Base-by-base conservation (phyloP, 2,888 invertebrate species). In the Parnassius glacialis region DNA sequence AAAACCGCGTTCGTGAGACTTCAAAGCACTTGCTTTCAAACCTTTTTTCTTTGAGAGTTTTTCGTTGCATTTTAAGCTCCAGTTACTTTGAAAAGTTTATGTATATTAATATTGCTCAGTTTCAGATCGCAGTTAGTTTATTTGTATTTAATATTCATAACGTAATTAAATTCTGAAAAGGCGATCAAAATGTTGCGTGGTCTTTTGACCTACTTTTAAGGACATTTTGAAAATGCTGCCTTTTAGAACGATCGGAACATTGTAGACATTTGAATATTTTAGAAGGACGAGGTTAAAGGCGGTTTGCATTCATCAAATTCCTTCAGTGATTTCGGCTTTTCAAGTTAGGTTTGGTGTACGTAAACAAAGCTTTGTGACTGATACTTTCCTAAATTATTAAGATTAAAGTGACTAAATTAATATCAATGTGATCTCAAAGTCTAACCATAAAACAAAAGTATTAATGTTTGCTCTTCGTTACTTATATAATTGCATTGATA, bases 31-130 rank as follows among this genome's bases (percentile, higher is more conserved):
- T 25, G 52, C 54, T 53, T 62, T 58, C n/a, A 52, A 57, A 57
- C 53, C 34, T 58, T 13, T 52, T 61, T 57, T 62, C 55, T 55
- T 53, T 16, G 10, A 62, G 62, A 59, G 54, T 59, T 58, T 60
- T 60, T 59, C 58, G 58, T 59, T 51, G 57, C 57, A 51, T 54
- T 62, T 62, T 41, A 59, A 62, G 62, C 62, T 52, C 62, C n/a
- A 62, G 58, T 62, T 62, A 62, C 41, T 58, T 45, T 41, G 58
- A 55, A 62, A 48, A 58, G 51, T 55, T 55, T 55, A 41, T 43
- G 50, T 20, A 54, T 45, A 57, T 53, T 45, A 62, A 57, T 53
- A 50, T 45, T 48, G 57, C 62, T 50, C 50, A 50, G 62, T 50
- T 57, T 50, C 53, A 62, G 51, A 55, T 34, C 60, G 53, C 52